Percentiles rank a stretch among this genome's conserved stretches.
phyloP scores from a whole-genome alignment of 2,113 vertebrate genomes.

The Brienomyrus brachyistius region DNA sequence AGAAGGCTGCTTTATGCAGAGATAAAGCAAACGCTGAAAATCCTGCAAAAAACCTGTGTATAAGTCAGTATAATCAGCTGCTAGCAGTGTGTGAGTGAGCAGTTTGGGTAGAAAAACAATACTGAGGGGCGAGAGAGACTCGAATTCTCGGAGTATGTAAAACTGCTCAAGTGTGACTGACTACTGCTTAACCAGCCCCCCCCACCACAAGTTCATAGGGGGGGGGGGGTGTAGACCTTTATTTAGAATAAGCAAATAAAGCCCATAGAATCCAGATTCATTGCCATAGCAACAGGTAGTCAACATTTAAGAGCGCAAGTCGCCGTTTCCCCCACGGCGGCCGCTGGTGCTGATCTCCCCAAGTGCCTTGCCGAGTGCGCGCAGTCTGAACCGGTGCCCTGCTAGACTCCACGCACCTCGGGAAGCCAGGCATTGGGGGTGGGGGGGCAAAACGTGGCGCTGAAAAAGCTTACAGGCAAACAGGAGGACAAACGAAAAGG shows the following conservation, averaged over 20 bases:
- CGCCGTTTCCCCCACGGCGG: conserved; percentile 43
- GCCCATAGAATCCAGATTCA: conserved; percentile 56
- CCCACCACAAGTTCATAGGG: background rate
- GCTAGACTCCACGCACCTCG: conserved; percentile 41
- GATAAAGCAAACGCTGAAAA: background rate
- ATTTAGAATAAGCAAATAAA: conserved; percentile 66
- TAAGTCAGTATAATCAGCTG: background rate
- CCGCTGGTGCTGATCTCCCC: conserved; percentile 44
- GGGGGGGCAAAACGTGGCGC: background rate
- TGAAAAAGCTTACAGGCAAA: background rate
- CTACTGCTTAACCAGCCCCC: conserved; percentile 6
- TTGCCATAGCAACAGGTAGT: conserved; percentile 68
- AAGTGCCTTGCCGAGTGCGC: conserved; percentile 25
- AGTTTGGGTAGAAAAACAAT: background rate
- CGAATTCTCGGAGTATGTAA: background rate
- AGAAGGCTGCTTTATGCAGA: background rate
- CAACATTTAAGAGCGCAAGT: conserved; percentile 61
- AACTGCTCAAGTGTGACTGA: conserved; percentile 8
- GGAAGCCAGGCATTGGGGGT: conserved; percentile 4
- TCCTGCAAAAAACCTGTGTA: background rate
- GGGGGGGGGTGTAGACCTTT: conserved; percentile 43
- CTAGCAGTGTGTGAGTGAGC: background rate
- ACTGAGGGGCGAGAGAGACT: background rate
- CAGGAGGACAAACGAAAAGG: background rate
- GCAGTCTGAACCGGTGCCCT: conserved; percentile 35